Evolutionary conservation across 2,888 invertebrate genomes (phyloP).

Genomic region (Drosophila imparisetae): DNA sequence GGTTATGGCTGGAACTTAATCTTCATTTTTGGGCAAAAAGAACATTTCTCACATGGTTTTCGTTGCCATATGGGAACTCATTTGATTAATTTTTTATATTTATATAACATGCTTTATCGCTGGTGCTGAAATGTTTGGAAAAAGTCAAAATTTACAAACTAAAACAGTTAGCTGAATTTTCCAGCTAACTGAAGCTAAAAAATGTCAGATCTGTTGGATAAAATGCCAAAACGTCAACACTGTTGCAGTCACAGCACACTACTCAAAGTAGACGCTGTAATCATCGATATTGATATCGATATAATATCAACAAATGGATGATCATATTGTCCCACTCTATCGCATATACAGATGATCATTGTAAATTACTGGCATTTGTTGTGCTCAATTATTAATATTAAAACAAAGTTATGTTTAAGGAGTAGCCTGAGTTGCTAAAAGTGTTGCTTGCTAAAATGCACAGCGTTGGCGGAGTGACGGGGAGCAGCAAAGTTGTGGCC

Average conservation of each 20-base stretch:
- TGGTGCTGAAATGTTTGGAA: background rate
- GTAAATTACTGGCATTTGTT: constrained; percentile 56
- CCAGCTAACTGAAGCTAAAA: background rate
- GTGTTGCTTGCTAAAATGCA: constrained; percentile 66
- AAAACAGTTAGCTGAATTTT: background rate
- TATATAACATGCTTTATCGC: background rate
- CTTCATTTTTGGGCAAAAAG: background rate
- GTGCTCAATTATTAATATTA: constrained; percentile 39
- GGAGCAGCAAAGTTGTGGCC: constrained; percentile 80
- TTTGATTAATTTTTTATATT: background rate
- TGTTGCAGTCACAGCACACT: background rate
- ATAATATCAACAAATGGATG: constrained; percentile 52
- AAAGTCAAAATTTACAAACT: background rate
- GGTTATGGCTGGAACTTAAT: background rate
- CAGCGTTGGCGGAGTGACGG: constrained; percentile 58
- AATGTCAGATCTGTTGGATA: background rate
- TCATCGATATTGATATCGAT: constrained; percentile 48
- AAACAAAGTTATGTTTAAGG: constrained; percentile 49
- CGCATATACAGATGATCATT: constrained; percentile 54
- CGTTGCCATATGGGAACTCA: background rate
- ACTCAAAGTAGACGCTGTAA: constrained; percentile 10
- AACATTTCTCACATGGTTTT: background rate
- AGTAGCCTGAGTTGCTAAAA: constrained; percentile 40
- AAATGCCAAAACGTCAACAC: background rate
- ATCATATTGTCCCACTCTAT: constrained; percentile 50